Base-by-base conservation (phyloP, 2,888 invertebrate genomes). In the Drosophila affinis region DNA sequence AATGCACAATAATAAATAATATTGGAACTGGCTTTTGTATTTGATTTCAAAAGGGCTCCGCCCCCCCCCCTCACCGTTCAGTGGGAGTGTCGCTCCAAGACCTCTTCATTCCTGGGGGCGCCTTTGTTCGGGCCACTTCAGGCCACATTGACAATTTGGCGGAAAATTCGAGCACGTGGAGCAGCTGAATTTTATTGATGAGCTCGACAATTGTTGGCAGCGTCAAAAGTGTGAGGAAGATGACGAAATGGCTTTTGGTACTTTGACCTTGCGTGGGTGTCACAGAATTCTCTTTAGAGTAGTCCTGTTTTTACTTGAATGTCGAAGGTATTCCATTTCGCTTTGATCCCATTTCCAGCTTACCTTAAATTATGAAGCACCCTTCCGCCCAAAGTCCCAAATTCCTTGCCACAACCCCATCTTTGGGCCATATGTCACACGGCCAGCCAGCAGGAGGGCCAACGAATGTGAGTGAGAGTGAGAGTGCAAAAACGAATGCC, bases 1-100 rank as follows among this genome's bases (percentile, higher is more conserved):
- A 78, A 78, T 72, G 63, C 72, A 76, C 68, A 77, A 78, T 80
- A 75, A 82, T 82, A 78, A 84, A 82, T 82, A 82, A 82, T 82
- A 82, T 77, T 78, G 73, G 62, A 39, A 14, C 53, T 59, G 56
- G 67, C 77, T 78, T 39, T 82, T 84, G 81, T 84, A 70, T 84
- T 84, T 77, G 61, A 82, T 83, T 79, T 82, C 78, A 81, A 84
- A 82, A 64, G 56, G 47, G 12, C 39, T 17, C 27, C n/a, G 27
- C 10, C 24, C 18, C 78, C 72, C 61, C 27, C 5, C 74, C n/a
- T n/a, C n/a, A n/a, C n/a, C 46, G 32, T 64, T 67, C 54, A 9
- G 60, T 46, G 62, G 61, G 68, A 32, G 32, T 32, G 32, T 9
- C 9, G 9, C 32, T 32, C 3, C 29, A 32, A 53, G 48, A 39